Percentiles rank a stretch among this genome's conserved stretches.
Evolutionary conservation across 2,113 vertebrate genomes (phyloP).

Genomic region (Epinephelus moara): DNA sequence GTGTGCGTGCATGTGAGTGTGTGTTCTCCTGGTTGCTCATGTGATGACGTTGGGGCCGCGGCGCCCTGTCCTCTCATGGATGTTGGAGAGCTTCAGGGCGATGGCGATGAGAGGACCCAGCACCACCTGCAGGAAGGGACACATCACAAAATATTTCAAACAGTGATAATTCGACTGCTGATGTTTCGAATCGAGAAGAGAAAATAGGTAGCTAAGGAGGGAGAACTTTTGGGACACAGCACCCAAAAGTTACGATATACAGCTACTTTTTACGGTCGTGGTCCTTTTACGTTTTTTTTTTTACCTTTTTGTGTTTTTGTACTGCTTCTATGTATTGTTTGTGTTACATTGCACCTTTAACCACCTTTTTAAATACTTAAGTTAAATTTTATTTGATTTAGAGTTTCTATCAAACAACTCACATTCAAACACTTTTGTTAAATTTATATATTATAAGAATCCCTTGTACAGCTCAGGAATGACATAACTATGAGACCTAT

Average conservation of each 20-base stretch:
- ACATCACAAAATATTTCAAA: not conserved
- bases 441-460: not conserved
- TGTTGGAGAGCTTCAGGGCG: constrained; percentile 96
- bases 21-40: constrained; percentile 81
- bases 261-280: too few relatives aligned
- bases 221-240: not conserved
- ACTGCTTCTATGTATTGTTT: too few relatives aligned
- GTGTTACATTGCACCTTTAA: too few relatives aligned
- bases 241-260: not conserved
- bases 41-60: constrained; percentile 96
- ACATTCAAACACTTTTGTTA: not conserved
- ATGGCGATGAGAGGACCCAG: constrained; percentile 98
- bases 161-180: not conserved
- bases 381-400: not conserved
- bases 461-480: not conserved
- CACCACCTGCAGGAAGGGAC: constrained; percentile 86
- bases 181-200: not conserved
- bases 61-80: constrained; percentile 95
- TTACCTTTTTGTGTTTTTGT: too few relatives aligned
- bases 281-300: too few relatives aligned
- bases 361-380: too few relatives aligned
- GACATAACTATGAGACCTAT: not conserved
- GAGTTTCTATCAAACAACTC: not conserved
- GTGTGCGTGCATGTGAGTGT: constrained; percentile 15
- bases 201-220: not conserved